Evolutionary conservation across 2,888 invertebrate species (phyloP), one percentile per base, ranked within the genome.

Genomic region (Lutraria lutraria): DNA sequence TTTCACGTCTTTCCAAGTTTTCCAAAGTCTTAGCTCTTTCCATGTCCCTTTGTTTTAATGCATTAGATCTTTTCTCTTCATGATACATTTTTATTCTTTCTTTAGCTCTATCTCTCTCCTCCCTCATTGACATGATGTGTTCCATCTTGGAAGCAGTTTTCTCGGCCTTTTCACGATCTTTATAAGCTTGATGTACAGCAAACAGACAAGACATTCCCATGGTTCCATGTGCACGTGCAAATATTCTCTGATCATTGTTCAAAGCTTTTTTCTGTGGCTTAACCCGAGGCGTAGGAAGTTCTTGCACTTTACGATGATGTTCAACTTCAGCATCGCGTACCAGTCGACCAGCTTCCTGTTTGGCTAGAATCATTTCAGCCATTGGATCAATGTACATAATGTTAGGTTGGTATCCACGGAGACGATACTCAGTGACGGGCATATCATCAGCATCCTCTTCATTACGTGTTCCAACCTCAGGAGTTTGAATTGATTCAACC

Each of bases 121-220:
- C 95, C 60, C 94, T 91, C 92, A 96, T 92, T 80, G 88, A 93
- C n/a, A 95, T 86, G 72, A 95, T 95, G 86, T 94, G 91, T 86
- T 96, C 95, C 94, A 95, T 95, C 86, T 94, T 95, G 10, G 93
- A 93, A 12, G 95, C 95, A 43, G 93, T 91, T 81, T 92, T 93
- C 88, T 96, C 96, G 10, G 95, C 95, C 85, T 94, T 95, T 86
- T 95, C 95, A 52, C 96, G 88, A 63, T 96, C 96, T 85, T 93
- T 93, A 89, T 96, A 96, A 0, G 96, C 96, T 89, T 96, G 95
- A 85, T 96, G 96, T 4, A 96, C 96, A 43, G 96, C 96, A 88
- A 94, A 92, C 86, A 96, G 92, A 90, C 96, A 95, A 8, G 96
- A 96, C 89, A 96, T 91, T 4, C 95, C 95, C 95, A 96, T 96